Conservation (phyloP, 2,888 invertebrate species). For the Trichopoda pennipes region DNA sequence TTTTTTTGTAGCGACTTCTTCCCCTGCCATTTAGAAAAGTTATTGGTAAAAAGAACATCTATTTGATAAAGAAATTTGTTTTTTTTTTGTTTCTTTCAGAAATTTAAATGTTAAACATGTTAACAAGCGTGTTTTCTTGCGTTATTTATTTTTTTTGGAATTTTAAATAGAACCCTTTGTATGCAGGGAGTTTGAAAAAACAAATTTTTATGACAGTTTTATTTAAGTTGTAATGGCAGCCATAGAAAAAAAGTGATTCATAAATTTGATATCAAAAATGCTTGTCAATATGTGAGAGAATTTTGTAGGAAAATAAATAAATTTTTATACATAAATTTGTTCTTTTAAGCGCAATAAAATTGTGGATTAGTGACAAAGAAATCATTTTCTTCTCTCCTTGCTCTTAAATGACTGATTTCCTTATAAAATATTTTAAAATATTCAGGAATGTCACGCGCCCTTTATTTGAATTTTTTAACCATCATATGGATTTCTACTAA, state of each 20-base stretch:
- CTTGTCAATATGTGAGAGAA: conserved; percentile 22
- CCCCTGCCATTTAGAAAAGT: background rate
- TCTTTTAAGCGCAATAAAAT: background rate
- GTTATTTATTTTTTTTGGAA: background rate
- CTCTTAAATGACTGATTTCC: background rate
- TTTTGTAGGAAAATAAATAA: conserved; percentile 23
- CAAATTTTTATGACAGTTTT: conserved; percentile 59
- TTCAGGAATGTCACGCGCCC: too few species aligned
- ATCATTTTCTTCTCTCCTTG: background rate
- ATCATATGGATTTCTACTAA: too few species aligned
- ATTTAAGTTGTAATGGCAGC: background rate
- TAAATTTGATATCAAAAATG: conserved; percentile 31
- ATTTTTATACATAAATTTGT: background rate
- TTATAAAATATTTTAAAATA: too few species aligned
- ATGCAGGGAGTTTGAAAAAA: conserved; percentile 9
- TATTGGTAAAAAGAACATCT: background rate
- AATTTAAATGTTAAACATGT: conserved; percentile 39
- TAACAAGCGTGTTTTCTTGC: conserved; percentile 51
- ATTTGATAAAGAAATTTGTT: conserved; percentile 2
- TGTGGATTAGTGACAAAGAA: background rate
- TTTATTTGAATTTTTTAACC: too few species aligned
- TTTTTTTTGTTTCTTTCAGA: conserved; percentile 12
- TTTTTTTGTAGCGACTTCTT: conserved; percentile 20
- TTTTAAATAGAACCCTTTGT: conserved; percentile 43
- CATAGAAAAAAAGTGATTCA: background rate